These are phyloP conservation scores for Corticium candelabrum DNA, from an alignment of 37 sponge, comb jelly and placozoan species.

Conservation along the genomic window DNA sequence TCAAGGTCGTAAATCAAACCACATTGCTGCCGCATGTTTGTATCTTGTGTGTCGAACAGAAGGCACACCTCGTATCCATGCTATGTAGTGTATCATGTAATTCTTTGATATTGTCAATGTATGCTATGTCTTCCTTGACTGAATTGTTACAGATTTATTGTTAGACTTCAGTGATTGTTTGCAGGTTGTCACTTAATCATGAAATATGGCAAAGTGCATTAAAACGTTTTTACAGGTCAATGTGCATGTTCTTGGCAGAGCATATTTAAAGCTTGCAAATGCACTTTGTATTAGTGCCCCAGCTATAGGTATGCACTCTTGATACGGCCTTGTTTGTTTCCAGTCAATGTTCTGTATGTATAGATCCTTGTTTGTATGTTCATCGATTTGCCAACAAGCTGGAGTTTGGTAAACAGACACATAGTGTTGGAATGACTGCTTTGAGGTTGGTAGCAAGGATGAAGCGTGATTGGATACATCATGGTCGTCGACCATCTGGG, in stretches of 20 bases:
- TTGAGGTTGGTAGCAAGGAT: slow-evolving; percentile 88
- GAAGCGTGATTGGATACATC: slow-evolving; percentile 98
- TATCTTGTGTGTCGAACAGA: slow-evolving; percentile 96
- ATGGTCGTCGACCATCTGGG: slow-evolving; percentile 90
- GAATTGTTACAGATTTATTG: not conserved
- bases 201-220: too few relatives aligned
- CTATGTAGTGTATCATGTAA: not conserved
- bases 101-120: too few relatives aligned
- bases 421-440: slow-evolving; percentile 87
- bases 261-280: slow-evolving; percentile 69
- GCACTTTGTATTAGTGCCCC: slow-evolving; percentile 94
- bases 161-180: slow-evolving; percentile 97
- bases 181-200: slow-evolving; percentile 45
- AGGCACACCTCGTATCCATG: slow-evolving; percentile 95
- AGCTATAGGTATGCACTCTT: slow-evolving; percentile 52
- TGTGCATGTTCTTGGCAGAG: slow-evolving; percentile 86
- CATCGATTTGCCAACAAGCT: slow-evolving; percentile 95
- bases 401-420: slow-evolving; percentile 81
- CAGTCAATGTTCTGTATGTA: not conserved
- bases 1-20: slow-evolving; percentile 59
- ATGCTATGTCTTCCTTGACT: not conserved
- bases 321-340: not conserved
- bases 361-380: slow-evolving; percentile 95
- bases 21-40: slow-evolving; percentile 90
- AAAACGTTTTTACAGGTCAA: slow-evolving; percentile 50